phyloP scores from a whole-genome alignment of 2,888 invertebrate species.

The Nephrotoma appendiculata region DNA sequence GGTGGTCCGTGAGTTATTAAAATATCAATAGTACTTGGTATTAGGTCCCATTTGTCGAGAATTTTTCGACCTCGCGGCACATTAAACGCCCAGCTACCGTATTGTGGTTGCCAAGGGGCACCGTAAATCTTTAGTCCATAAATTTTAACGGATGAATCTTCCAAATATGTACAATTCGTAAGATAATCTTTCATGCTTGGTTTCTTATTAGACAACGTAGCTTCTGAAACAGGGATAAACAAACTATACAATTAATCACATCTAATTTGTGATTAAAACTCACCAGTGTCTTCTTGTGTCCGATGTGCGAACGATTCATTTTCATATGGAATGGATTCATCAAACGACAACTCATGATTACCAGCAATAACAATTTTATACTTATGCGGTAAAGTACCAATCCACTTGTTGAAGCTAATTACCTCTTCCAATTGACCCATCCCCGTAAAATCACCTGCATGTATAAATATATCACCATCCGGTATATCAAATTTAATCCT shows the following conservation, averaged over 20 bases:
- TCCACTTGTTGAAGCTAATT: conserved; percentile 58
- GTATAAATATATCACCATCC: conserved; percentile 68
- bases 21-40: conserved; percentile 60
- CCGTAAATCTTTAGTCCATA: conserved; percentile 69
- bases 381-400: conserved; percentile 58
- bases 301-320: conserved; percentile 23
- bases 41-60: conserved; percentile 62
- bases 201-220: conserved; percentile 43
- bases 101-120: conserved; percentile 73
- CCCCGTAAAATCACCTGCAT: conserved; percentile 73
- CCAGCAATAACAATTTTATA: conserved; percentile 74
- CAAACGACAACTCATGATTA: conserved; percentile 75
- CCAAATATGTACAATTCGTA: conserved; percentile 62
- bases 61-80: conserved; percentile 53
- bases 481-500: conserved; percentile 56
- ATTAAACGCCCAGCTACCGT: conserved; percentile 74
- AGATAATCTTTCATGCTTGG: conserved; percentile 47
- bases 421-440: conserved; percentile 62
- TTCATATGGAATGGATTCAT: conserved; percentile 40
- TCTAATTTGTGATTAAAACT: neutral
- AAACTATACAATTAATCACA: no score
- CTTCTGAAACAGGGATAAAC: no score
- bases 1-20: conserved; percentile 77
- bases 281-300: conserved; percentile 9
- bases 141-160: conserved; percentile 50